A percentile compares a stretch with the other conserved stretches of the same genome.
Conservation (phyloP, 2,888 invertebrate species). For the Eristalinus aeneus region DNA sequence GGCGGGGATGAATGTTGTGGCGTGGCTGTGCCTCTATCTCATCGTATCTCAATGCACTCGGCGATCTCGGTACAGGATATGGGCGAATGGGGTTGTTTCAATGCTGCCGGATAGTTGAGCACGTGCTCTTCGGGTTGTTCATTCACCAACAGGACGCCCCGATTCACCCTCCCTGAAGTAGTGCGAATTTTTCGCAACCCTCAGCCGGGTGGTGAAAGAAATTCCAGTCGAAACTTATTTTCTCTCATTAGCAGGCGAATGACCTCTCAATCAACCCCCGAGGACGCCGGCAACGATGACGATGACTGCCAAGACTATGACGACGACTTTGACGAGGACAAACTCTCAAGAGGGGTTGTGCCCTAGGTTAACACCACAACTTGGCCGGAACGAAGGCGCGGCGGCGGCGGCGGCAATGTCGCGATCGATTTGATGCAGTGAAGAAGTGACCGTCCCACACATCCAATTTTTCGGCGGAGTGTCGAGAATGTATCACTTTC, state of each 20-base stretch:
- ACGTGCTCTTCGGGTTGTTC: slow-evolving; percentile 30
- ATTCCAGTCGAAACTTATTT: slow-evolving; percentile 30
- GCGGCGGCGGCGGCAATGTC: not conserved
- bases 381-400: not conserved
- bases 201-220: slow-evolving; percentile 24
- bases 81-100: not conserved
- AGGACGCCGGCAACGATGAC: not conserved
- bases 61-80: not conserved
- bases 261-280: slow-evolving; percentile 41
- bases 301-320: not conserved
- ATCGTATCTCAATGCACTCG: not conserved
- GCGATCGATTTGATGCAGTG: slow-evolving; percentile 40
- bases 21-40: slow-evolving; percentile 3
- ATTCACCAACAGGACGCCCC: not conserved
- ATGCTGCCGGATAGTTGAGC: slow-evolving; percentile 15
- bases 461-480: not conserved
- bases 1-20: slow-evolving; percentile 23
- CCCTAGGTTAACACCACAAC: slow-evolving; percentile 52
- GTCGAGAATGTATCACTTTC: slow-evolving; percentile 56
- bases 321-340: not conserved
- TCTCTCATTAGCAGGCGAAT: slow-evolving; percentile 46
- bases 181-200: slow-evolving; percentile 35
- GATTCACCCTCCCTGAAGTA: not conserved
- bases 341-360: slow-evolving; percentile 39
- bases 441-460: not conserved